Conservation (phyloP, 2,113 vertebrate genomes). For the Otocyon megalotis region DNA sequence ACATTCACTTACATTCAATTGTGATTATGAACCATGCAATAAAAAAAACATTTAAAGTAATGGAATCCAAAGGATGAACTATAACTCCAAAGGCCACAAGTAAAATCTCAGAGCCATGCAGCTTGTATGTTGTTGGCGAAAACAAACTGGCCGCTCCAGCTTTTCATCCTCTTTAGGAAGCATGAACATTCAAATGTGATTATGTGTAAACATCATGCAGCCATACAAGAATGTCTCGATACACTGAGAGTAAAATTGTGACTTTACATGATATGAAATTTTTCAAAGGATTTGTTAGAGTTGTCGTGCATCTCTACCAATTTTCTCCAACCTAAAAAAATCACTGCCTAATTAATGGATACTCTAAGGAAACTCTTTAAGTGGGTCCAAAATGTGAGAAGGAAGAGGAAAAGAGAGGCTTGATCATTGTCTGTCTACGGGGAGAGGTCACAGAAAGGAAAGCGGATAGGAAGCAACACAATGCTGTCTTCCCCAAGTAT, state of each 20-base stretch:
- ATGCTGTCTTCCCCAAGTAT: background rate
- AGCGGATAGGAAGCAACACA: background rate
- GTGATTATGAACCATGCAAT: background rate
- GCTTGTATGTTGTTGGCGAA: background rate
- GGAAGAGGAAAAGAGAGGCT: background rate
- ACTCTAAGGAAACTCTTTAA: background rate
- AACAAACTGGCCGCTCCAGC: background rate
- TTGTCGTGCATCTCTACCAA: background rate
- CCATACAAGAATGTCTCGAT: background rate
- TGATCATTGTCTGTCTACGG: background rate
- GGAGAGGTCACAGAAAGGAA: accelerated
- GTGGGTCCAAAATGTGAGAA: background rate
- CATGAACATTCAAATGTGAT: background rate
- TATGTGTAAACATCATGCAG: conserved; percentile 42
- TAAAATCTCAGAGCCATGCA: background rate
- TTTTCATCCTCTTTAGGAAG: background rate
- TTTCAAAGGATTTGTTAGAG: background rate
- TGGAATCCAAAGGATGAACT: background rate
- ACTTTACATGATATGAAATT: background rate
- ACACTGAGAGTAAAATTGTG: background rate
- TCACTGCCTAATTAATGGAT: background rate
- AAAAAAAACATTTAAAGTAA: background rate
- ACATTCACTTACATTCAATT: background rate
- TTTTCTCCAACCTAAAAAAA: background rate
- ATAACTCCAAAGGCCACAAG: background rate